Conservation (phyloP, 2,113 vertebrate genomes). For the Porphyrio hochstetteri region DNA sequence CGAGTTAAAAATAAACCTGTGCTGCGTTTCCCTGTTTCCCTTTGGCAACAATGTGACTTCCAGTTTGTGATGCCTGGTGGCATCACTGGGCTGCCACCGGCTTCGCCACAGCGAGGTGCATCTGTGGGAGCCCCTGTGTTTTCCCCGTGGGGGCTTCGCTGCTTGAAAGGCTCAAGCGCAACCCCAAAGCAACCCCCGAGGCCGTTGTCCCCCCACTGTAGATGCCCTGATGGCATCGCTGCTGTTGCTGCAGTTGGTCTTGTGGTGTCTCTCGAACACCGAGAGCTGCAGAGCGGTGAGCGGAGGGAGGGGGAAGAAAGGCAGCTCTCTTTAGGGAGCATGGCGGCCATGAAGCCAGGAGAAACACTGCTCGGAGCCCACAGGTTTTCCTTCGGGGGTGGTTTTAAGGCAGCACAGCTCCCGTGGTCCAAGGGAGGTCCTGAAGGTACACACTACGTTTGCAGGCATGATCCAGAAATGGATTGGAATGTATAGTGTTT, state of each 20-base stretch:
- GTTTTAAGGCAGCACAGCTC: neutral
- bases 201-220: neutral
- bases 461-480: neutral
- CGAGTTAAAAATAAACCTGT: constrained; percentile 10
- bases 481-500: too few relatives aligned
- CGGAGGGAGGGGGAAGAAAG: neutral
- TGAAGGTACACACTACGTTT: neutral
- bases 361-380: neutral
- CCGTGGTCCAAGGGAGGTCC: neutral
- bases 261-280: constrained; percentile 50
- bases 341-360: neutral
- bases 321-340: neutral
- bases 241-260: constrained; percentile 43
- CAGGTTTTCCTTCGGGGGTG: neutral
- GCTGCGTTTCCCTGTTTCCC: neutral
- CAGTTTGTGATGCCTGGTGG: neutral
- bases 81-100: neutral
- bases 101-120: neutral
- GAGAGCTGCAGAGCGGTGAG: neutral
- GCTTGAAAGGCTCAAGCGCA: too few relatives aligned
- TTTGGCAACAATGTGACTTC: neutral
- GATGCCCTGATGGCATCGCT: neutral
- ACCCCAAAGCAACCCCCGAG: too few relatives aligned
- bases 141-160: too few relatives aligned
- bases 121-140: too few relatives aligned